Conservation (phyloP, 2,113 vertebrate genomes). For the Chionomys nivalis region DNA sequence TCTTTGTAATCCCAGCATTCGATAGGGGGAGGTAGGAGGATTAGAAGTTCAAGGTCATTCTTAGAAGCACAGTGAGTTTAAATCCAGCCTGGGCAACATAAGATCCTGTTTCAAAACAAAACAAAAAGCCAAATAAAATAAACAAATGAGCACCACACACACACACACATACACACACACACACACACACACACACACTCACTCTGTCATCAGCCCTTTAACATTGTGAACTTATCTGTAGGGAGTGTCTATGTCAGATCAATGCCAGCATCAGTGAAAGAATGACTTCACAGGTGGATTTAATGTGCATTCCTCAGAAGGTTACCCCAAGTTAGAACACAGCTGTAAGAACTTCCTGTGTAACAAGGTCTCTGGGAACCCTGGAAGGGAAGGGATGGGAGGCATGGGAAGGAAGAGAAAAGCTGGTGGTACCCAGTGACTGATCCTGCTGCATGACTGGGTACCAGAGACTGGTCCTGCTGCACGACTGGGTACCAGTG, state of each 20-base stretch:
- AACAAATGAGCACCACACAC: not conserved
- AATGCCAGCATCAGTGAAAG: fast-evolving
- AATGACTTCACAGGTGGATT: not conserved
- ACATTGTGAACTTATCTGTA: not conserved
- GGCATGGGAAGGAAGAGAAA: not conserved
- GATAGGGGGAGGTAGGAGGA: not conserved
- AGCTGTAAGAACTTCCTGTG: not conserved
- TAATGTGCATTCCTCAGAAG: not conserved
- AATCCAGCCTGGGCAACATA: not conserved
- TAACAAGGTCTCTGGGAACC: not conserved
- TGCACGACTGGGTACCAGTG: no score
- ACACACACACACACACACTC: not conserved
- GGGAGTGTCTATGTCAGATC: not conserved
- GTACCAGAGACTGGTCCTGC: not conserved
- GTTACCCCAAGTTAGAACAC: not conserved
- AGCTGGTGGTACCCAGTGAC: not conserved
- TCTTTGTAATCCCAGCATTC: not conserved
- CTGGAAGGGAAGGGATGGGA: not conserved
- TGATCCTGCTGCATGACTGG: fast-evolving
- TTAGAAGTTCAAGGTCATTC: not conserved
- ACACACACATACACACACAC: not conserved
- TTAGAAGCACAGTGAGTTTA: not conserved
- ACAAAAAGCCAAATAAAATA: not conserved
- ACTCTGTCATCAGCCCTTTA: not conserved
- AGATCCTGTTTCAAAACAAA: not conserved